Percentiles rank a stretch among this genome's conserved stretches.
Evolutionary conservation across 2,113 vertebrate species (phyloP).

Genomic region (Nycticorax nycticorax): DNA sequence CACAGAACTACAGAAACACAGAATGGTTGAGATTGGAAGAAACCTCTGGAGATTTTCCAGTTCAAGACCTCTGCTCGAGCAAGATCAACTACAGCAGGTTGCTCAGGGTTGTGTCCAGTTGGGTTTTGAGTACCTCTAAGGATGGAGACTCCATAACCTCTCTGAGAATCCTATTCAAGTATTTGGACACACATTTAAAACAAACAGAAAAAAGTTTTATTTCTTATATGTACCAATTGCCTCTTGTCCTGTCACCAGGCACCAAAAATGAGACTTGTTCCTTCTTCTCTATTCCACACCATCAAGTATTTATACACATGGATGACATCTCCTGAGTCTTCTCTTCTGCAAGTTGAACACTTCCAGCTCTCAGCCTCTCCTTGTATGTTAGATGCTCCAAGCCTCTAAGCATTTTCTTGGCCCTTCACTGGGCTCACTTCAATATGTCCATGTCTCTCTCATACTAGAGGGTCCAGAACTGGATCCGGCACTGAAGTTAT

Average conservation of each 20-base stretch:
- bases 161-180: not conserved
- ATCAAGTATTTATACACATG: not conserved
- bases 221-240: not conserved
- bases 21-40: not conserved
- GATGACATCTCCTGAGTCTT: not conserved
- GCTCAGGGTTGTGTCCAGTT: not conserved
- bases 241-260: not conserved
- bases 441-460: not conserved
- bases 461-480: not conserved
- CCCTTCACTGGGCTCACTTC: no score
- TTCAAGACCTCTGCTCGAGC: not conserved
- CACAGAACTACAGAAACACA: not conserved
- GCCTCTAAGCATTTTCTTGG: not conserved
- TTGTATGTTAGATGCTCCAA: not conserved
- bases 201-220: not conserved
- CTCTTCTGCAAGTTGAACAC: not conserved
- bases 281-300: not conserved
- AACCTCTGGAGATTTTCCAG: not conserved
- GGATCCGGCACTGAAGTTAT: not conserved
- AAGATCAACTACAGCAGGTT: not conserved
- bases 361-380: not conserved
- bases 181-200: not conserved
- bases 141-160: not conserved
- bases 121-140: not conserved
- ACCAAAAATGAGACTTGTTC: not conserved